Percentiles rank a stretch among this genome's conserved stretches.
Conservation (phyloP, 2,113 vertebrate species). For the Cranoglanis bouderius region DNA sequence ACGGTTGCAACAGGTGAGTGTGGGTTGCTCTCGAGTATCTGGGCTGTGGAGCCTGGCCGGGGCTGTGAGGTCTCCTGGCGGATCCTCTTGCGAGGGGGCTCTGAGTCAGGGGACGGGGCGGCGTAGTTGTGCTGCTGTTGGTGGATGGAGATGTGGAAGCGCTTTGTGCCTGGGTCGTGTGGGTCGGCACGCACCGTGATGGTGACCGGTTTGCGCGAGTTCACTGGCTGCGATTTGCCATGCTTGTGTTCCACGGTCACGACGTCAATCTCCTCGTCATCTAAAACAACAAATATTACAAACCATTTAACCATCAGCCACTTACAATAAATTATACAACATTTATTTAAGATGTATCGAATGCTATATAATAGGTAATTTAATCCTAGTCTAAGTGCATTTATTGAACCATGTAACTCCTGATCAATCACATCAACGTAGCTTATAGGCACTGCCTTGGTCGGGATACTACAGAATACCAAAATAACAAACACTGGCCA, state of each 20-base stretch:
- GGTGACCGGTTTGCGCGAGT: constrained; percentile 84
- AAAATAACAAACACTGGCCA: constrained; percentile 26
- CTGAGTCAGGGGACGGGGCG: constrained; percentile 76
- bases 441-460: neutral
- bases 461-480: neutral
- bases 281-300: constrained; percentile 50
- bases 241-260: constrained; percentile 93
- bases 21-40: constrained; percentile 60
- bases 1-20: constrained; percentile 60
- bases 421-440: neutral
- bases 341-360: neutral
- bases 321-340: neutral
- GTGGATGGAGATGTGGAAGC: constrained; percentile 95
- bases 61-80: constrained; percentile 65
- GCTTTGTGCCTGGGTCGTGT: constrained; percentile 87
- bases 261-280: constrained; percentile 89
- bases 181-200: constrained; percentile 87
- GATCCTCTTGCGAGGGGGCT: constrained; percentile 69
- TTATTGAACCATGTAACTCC: neutral
- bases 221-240: constrained; percentile 81
- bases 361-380: neutral
- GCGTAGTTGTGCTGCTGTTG: constrained; percentile 98
- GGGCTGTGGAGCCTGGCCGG: constrained; percentile 56
- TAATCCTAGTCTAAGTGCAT: neutral
- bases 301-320: neutral